Base-by-base conservation (phyloP, 1,140 invertebrate species). In the Ceratosolen solmsi region DNA sequence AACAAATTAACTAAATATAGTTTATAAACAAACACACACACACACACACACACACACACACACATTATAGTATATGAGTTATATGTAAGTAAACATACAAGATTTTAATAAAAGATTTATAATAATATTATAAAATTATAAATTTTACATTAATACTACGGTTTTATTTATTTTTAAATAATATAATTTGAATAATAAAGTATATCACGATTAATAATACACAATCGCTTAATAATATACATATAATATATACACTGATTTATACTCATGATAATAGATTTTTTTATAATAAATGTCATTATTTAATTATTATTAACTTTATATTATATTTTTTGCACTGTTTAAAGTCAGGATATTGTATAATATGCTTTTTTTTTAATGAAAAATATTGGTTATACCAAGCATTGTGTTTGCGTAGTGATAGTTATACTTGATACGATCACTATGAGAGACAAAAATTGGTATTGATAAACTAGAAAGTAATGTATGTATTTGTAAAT, bases 171-270 rank as follows among this genome's bases (percentile, higher is more conserved):
- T 30, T 60, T 60, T 56, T 60, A 60, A 30, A 60, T 30, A 60
- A 60, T 60, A 25, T 27, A 30, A 60, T 60, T 60, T 60, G 56
- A 25, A 60, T 60, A 27, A 60, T 25, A 60, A 60, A 60, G 56
- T 60, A 30, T 27, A n/a, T 25, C 20, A 30, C 11, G 11, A 60
- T 30, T n/a, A 60, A 60, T 60, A 60, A 60, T 60, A 27, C 56
- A 60, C 27, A 8, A 8, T 9, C 4, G 25, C 22, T 0, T 56
- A n/a, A 7, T 7, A 7, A 9, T 56, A n/a, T 56, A n/a, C 22
- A 22, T 56, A 46, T 13, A 46, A 22, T 56, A n/a, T 25, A 20
- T 56, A 30, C 11, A 60, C 7, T 8, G 30, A 7, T 20, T 2
- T 20, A 20, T 36, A 36, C 36, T 13, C 27, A 36, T 7, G 60